These are phyloP conservation scores for Calephelis nemesis DNA, from an alignment of 1,140 invertebrate genomes.

Conservation along the genomic window DNA sequence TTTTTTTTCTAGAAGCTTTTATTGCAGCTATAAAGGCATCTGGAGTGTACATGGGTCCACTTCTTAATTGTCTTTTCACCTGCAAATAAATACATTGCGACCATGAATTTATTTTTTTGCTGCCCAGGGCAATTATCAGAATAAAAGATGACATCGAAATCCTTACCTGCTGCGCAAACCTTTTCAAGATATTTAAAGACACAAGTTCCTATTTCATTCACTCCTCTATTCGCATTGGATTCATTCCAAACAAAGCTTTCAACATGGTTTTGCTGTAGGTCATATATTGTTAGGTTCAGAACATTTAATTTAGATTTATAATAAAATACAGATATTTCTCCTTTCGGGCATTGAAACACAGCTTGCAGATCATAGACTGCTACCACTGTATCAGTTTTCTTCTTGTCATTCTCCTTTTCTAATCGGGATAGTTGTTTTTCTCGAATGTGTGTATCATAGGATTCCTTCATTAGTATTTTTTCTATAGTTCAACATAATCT, in stretches of 20 bases:
- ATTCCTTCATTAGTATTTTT: conserved; percentile 7
- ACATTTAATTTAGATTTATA: conserved; percentile 38
- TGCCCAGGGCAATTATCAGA: too few species aligned
- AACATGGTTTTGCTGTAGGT: not conserved
- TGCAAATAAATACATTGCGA: too few species aligned
- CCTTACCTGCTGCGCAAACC: not conserved
- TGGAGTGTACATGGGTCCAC: too few species aligned
- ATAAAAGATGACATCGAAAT: too few species aligned
- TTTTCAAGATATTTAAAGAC: conserved; percentile 5
- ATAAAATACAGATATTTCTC: conserved; percentile 37
- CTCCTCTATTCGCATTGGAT: conserved; percentile 12
- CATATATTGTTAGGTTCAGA: not conserved
- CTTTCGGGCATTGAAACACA: conserved; percentile 39
- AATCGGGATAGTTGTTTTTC: conserved; percentile 6
- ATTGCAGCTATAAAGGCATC: too few species aligned
- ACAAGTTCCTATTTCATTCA: conserved; percentile 11
- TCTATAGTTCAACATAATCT: conserved; percentile 25
- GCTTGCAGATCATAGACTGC: conserved; percentile 38
- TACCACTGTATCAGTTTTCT: conserved; percentile 23
- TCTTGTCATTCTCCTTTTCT: conserved; percentile 38
- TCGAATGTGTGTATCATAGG: not conserved
- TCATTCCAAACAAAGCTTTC: conserved; percentile 1
- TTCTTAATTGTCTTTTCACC: too few species aligned
- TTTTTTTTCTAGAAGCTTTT: too few species aligned
- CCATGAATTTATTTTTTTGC: too few species aligned